A percentile compares a stretch with the other conserved stretches of the same genome.
Conservation (phyloP, 2,888 invertebrate species). For the Philereme vetulata region DNA sequence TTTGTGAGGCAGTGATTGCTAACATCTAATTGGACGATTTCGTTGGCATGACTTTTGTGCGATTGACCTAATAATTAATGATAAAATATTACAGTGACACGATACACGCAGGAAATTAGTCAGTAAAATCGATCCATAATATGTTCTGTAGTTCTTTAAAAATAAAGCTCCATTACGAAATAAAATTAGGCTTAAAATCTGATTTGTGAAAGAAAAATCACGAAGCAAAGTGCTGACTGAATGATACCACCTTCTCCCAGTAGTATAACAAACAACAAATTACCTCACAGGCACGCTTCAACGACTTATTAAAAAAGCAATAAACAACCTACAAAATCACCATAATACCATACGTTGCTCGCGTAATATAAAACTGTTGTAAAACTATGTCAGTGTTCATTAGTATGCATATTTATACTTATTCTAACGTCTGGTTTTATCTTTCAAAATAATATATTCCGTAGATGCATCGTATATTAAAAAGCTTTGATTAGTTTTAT, state of each 20-base stretch:
- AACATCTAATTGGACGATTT: constrained; percentile 58
- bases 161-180: constrained; percentile 19
- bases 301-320: too few relatives aligned
- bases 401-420: neutral
- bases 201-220: constrained; percentile 4
- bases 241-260: neutral
- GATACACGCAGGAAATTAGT: constrained; percentile 16
- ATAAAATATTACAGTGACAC: constrained; percentile 19
- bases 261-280: neutral
- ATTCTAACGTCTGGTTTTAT: neutral
- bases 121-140: constrained; percentile 3
- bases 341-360: neutral
- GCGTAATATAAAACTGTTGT: neutral
- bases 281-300: neutral
- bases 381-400: neutral
- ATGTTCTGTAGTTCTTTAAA: constrained; percentile 13
- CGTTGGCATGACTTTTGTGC: constrained; percentile 22
- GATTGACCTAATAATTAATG: constrained; percentile 17
- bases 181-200: neutral
- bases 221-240: constrained; percentile 4
- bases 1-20: constrained; percentile 83
- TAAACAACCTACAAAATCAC: neutral
- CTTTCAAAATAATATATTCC: too few relatives aligned
- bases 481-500: neutral
- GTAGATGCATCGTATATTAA: neutral